Evolutionary conservation across 2,797 vertebrate species (phyloP).

Genomic region (Scolopax rusticola): DNA sequence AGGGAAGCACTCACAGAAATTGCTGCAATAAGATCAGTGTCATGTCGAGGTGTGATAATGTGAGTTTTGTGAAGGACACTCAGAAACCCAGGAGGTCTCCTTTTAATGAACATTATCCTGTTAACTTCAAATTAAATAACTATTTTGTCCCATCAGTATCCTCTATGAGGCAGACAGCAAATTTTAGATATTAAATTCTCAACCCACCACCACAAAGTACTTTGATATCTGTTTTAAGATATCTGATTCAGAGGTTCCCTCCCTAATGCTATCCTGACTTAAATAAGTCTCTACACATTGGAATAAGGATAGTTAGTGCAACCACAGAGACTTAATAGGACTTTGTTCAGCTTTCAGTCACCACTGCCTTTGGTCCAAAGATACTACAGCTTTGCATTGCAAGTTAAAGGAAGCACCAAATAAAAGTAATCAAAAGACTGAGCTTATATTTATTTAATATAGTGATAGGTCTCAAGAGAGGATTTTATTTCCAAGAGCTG

Average conservation of each 20-base stretch:
- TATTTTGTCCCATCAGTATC: not conserved
- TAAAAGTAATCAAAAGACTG: not conserved
- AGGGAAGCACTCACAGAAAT: not conserved
- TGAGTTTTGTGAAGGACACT: not conserved
- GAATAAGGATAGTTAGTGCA: not conserved
- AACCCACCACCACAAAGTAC: not conserved
- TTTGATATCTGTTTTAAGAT: not conserved
- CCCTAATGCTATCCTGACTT: not conserved
- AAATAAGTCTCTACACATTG: not conserved
- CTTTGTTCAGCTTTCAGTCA: not conserved
- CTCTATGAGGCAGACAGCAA: not conserved
- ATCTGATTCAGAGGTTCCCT: not conserved
- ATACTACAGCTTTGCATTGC: not conserved
- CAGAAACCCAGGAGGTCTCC: not conserved
- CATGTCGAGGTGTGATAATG: not conserved
- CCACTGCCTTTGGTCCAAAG: not conserved
- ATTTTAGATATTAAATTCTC: not conserved
- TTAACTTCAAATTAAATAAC: not conserved
- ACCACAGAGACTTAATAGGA: not conserved
- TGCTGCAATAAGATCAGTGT: not conserved
- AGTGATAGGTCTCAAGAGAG: not conserved
- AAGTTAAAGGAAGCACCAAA: conserved; percentile 32
- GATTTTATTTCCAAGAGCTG: not conserved
- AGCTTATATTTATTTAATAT: conserved; percentile 33
- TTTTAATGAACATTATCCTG: not conserved